A percentile compares a stretch with the other conserved stretches of the same genome.
phyloP scores from a whole-genome alignment of 64 coral and sea anemone species.

The Pocillopora damicornis region DNA sequence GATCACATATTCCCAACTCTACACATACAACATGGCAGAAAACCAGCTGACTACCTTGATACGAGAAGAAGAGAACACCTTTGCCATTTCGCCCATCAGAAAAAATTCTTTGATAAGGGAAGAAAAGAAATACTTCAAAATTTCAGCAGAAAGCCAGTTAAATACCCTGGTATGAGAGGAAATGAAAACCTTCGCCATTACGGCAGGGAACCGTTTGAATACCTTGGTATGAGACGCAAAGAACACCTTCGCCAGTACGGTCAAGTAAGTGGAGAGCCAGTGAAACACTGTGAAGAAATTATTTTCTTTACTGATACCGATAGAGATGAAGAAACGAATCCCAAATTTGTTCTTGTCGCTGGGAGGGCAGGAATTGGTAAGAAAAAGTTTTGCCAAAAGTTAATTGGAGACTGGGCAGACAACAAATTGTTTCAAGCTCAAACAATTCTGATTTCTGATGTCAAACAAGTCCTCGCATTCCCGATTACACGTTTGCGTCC shows the following conservation, averaged over 20 bases:
- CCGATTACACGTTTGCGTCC: constrained; percentile 12
- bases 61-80: too few species aligned
- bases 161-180: too few species aligned
- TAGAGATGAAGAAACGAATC: not conserved
- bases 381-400: constrained; percentile 17
- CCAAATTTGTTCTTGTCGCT: constrained; percentile 18
- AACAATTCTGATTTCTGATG: too few species aligned
- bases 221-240: not conserved
- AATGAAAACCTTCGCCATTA: too few species aligned
- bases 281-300: constrained; percentile 12
- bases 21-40: constrained; percentile 18
- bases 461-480: not conserved
- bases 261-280: constrained; percentile 7
- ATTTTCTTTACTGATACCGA: not conserved
- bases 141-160: too few species aligned
- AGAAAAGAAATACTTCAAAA: too few species aligned
- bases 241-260: constrained; percentile 20
- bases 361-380: constrained; percentile 33
- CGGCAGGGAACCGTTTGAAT: not conserved
- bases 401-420: constrained; percentile 21
- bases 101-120: too few species aligned
- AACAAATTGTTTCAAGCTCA: not conserved
- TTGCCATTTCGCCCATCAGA: too few species aligned
- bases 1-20: constrained; percentile 37
- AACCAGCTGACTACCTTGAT: not conserved